These are phyloP conservation scores for Metalampra italica DNA, from an alignment of 2,888 invertebrate species.

Conservation along the genomic window DNA sequence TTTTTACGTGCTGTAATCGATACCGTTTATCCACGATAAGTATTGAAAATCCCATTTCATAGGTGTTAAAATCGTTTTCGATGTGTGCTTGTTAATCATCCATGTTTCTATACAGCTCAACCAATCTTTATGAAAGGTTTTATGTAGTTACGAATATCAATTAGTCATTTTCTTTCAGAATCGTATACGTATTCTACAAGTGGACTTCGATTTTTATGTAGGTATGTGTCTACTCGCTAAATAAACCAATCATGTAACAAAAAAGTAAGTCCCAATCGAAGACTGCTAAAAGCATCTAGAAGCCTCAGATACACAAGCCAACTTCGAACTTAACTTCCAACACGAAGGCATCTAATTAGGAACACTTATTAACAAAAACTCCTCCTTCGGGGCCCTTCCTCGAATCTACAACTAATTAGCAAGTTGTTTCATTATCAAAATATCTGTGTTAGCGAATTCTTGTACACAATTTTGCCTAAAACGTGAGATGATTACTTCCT, in stretches of 20 bases:
- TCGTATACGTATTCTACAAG: no score
- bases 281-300: neutral
- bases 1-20: no score
- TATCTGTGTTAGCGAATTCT: constrained; percentile 11
- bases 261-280: neutral
- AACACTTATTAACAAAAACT: constrained; percentile 25
- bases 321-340: constrained; percentile 2
- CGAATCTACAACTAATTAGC: constrained; percentile 16
- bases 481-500: neutral
- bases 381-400: constrained; percentile 10
- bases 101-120: no score
- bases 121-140: no score
- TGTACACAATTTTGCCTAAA: constrained; percentile 5
- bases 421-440: constrained; percentile 19
- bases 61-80: no score
- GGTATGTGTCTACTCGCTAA: neutral
- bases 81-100: no score
- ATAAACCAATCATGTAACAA: neutral
- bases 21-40: no score
- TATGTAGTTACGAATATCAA: no score
- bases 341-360: constrained; percentile 25
- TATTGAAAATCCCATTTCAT: no score
- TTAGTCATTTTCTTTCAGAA: no score
- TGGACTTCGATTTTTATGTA: no score
- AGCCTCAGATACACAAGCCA: neutral